Conservation (phyloP, 92 coral and sea anemone genomes). For the Epizoanthus stellaris region DNA sequence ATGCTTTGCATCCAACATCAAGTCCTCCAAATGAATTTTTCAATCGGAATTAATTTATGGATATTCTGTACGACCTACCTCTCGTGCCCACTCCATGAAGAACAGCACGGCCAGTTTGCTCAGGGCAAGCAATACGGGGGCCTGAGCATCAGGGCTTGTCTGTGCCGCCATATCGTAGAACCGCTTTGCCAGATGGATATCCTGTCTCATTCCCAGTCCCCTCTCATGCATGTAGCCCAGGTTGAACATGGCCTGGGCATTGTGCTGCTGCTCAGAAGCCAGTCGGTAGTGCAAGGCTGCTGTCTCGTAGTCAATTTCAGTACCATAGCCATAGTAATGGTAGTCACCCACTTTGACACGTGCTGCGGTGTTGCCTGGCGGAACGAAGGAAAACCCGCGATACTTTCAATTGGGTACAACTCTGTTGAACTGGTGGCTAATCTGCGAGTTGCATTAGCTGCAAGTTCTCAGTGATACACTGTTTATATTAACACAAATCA, state of each 20-base stretch:
- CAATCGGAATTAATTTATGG: neutral
- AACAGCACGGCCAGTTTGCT: conserved; percentile 84
- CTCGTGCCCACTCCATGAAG: conserved; percentile 90
- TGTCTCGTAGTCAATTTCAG: conserved; percentile 94
- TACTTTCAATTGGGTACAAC: too few species aligned
- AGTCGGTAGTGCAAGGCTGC: conserved; percentile 93
- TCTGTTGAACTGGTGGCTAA: too few species aligned
- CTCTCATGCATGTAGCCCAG: conserved; percentile 99
- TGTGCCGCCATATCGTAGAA: conserved; percentile 99
- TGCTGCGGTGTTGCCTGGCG: conserved; percentile 92
- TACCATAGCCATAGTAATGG: conserved; percentile 97
- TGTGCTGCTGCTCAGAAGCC: conserved; percentile 94
- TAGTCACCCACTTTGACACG: conserved; percentile 98
- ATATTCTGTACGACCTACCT: conserved; percentile 54
- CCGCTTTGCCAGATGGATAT: conserved; percentile 94
- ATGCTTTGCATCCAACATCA: too few species aligned
- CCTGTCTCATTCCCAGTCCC: conserved; percentile 99
- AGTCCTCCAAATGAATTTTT: neutral
- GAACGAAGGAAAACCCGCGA: neutral
- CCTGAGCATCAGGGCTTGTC: conserved; percentile 96
- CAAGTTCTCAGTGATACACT: too few species aligned
- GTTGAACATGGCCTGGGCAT: conserved; percentile 99
- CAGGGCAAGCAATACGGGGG: conserved; percentile 94
- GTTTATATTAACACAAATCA: too few species aligned
- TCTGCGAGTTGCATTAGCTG: too few species aligned